phyloP scores from a whole-genome alignment of 92 coral and sea anemone genomes.

The Pocillopora grandis region DNA sequence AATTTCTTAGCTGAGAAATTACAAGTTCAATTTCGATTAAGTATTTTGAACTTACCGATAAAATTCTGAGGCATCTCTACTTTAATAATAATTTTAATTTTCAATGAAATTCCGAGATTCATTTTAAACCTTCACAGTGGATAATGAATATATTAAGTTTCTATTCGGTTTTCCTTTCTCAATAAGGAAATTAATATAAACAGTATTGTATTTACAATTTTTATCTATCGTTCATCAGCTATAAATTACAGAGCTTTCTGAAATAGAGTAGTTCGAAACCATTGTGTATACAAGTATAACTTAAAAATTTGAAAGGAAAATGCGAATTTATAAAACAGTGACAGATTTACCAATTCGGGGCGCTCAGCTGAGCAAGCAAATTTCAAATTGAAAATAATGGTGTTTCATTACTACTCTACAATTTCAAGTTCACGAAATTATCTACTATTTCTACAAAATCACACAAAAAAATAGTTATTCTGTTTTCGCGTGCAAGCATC shows the following conservation, averaged over 20 bases:
- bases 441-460: not conserved
- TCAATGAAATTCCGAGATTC: not conserved
- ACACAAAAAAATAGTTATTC: not conserved
- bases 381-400: not conserved
- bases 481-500: not conserved
- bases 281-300: not conserved
- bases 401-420: not conserved
- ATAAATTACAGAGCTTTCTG: not conserved
- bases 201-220: constrained; percentile 33
- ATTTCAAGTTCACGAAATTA: not conserved
- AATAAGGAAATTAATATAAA: not conserved
- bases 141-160: constrained; percentile 11
- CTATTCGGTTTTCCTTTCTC: not conserved
- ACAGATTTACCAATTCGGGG: not conserved
- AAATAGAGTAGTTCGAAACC: not conserved
- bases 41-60: not conserved
- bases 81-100: not conserved
- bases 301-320: not conserved
- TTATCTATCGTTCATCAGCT: not conserved
- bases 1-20: too few species aligned
- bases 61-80: not conserved
- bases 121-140: not conserved
- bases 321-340: not conserved
- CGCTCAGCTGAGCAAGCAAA: constrained; percentile 32
- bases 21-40: too few species aligned